phyloP scores from a whole-genome alignment of 2,888 invertebrate species.

The Himalopsyche anomala region DNA sequence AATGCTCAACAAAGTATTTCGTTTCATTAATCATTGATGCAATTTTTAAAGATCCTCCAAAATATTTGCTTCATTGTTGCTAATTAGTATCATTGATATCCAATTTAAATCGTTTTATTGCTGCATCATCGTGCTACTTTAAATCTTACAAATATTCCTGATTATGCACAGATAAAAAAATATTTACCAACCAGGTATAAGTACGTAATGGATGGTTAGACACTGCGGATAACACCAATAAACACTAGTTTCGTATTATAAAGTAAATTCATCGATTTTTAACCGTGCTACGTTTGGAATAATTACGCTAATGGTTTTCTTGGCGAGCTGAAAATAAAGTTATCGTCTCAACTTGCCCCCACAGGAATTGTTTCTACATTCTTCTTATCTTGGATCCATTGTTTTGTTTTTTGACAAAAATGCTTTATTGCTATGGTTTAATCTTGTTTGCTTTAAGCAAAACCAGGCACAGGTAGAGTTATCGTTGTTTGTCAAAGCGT shows the following conservation, averaged over 20 bases:
- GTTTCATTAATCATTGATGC: neutral
- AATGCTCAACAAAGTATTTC: too few relatives aligned
- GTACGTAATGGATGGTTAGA: neutral
- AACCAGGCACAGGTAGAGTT: slow-evolving; percentile 36
- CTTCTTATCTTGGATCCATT: slow-evolving; percentile 43
- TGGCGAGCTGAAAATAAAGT: slow-evolving; percentile 23
- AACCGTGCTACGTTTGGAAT: neutral
- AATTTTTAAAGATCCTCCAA: neutral
- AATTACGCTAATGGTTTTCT: slow-evolving; percentile 40
- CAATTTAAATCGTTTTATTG: neutral
- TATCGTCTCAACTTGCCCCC: slow-evolving; percentile 18
- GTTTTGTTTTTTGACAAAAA: slow-evolving; percentile 36
- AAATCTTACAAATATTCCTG: neutral
- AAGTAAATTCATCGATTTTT: slow-evolving; percentile 10
- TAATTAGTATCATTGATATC: neutral
- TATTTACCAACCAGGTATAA: neutral
- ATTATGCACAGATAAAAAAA: neutral
- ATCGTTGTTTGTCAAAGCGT: slow-evolving; percentile 41
- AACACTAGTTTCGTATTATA: neutral
- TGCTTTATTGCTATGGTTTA: slow-evolving; percentile 28
- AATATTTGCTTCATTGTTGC: neutral
- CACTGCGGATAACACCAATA: neutral
- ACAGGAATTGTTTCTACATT: slow-evolving; percentile 44
- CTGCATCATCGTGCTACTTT: neutral
- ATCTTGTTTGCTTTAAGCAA: slow-evolving; percentile 44